Evolutionary conservation across 2,797 vertebrate genomes (phyloP).

Genomic region (Crax fasciolata): DNA sequence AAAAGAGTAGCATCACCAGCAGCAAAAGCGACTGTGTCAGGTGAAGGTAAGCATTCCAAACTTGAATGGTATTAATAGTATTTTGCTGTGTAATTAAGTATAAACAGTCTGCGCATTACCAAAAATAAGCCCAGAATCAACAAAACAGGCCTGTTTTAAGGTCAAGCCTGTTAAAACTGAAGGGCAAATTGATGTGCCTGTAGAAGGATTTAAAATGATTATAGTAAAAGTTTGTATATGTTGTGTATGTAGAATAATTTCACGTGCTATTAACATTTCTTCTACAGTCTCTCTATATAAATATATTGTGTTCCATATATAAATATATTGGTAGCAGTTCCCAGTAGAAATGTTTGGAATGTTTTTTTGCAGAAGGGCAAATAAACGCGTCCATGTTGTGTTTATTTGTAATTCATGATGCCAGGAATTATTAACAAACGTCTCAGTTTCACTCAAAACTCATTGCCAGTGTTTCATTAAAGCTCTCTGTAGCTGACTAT

Average conservation of each 20-base stretch:
- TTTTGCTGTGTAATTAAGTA: not conserved
- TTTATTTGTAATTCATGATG: not conserved
- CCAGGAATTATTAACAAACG: not conserved
- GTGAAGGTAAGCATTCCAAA: conserved; percentile 89
- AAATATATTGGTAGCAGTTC: not conserved
- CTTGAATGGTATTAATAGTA: not conserved
- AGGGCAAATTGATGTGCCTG: not conserved
- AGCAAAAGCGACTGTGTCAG: conserved; percentile 87
- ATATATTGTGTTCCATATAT: not conserved
- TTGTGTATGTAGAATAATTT: not conserved
- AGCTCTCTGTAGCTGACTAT: not conserved
- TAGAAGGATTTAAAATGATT: not conserved
- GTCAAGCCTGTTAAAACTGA: not conserved
- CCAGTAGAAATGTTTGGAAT: not conserved
- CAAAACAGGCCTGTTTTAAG: not conserved
- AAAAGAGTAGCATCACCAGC: conserved; percentile 94
- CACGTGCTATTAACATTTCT: not conserved
- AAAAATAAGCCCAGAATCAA: not conserved
- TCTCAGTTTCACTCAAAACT: not conserved
- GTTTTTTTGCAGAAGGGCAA: not conserved
- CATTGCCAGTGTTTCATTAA: not conserved
- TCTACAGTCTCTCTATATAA: not conserved
- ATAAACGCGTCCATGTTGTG: not conserved
- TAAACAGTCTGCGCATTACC: not conserved
- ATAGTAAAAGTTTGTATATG: not conserved